Base-by-base conservation (phyloP, 2,113 vertebrate species). In the Phainopepla nitens region DNA sequence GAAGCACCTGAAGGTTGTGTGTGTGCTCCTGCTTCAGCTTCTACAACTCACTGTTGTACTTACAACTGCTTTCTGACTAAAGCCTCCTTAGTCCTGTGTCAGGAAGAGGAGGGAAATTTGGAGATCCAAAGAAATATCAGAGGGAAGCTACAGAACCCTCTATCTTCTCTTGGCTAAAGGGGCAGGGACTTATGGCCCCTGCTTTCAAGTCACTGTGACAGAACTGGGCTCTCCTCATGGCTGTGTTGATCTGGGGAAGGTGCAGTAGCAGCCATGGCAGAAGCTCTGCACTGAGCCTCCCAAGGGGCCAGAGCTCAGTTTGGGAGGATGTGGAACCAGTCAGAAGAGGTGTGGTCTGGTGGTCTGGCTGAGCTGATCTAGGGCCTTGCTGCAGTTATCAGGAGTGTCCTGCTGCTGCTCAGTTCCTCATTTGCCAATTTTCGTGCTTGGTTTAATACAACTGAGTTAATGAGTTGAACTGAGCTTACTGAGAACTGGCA, bases 171-270 rank as follows among this genome's bases (percentile, higher is more conserved):
- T 22, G 13, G 28, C 11, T 79, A 24, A 47, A 54, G 39, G 29
- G 15, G 11, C 19, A 75, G 61, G 61, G 23, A 14, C 41, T 70
- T 5, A 0, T 7, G 21, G 54, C 1, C 6, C 42, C 42, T 70
- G 23, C 24, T 64, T 7, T 44, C 8, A 15, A 14, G 66, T 51
- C 36, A n/a, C 39, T 10, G 15, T 36, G 77, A 33, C 69, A 76
- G 58, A 47, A 4, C n/a, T 3, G 17, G 28, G 54, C 6, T 57
- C 31, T 50, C 41, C 53, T 85, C 13, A 1, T 1, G 3, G 15
- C 68, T 0, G 0, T 19, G 35, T 11, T 68, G 41, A 12, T 25
- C 47, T 39, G 42, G 70, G 49, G 21, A 51, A 62, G 2, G 3
- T 29, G 57, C 31, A 33, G 65, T 29, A 7, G 78, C 44, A 76